phyloP scores from a whole-genome alignment of 2,113 vertebrate genomes.

The Sander vitreus region DNA sequence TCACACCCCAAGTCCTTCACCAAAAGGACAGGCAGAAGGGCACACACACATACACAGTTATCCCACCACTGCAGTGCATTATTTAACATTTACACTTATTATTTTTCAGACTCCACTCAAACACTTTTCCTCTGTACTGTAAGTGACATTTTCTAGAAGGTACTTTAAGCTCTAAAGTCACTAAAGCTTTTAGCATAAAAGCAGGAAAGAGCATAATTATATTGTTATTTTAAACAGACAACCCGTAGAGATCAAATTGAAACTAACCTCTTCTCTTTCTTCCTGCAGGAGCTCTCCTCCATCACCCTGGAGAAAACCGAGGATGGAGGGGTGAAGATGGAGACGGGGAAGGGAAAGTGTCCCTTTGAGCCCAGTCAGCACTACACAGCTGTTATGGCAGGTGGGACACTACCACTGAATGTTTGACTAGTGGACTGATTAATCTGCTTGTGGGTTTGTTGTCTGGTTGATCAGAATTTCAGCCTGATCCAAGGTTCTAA shows the following conservation, averaged over 20 bases:
- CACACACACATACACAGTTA: not conserved
- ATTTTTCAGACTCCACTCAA: slow-evolving; percentile 6
- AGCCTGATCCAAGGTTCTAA: not conserved
- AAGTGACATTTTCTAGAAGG: slow-evolving; percentile 8
- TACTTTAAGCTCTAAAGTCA: not conserved
- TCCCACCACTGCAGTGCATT: not conserved
- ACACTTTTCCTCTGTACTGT: not conserved
- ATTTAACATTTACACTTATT: not conserved
- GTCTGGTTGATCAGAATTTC: not conserved
- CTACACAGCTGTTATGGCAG: slow-evolving; percentile 90
- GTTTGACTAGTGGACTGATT: not conserved
- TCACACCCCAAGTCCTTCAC: slow-evolving; percentile 24
- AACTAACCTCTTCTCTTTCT: not conserved
- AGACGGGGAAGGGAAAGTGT: slow-evolving; percentile 90
- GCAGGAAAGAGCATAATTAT: slow-evolving; percentile 2
- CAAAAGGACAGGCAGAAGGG: slow-evolving; percentile 14
- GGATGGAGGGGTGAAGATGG: slow-evolving; percentile 80
- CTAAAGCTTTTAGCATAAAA: not conserved
- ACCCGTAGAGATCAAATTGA: not conserved
- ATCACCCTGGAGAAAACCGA: slow-evolving; percentile 84
- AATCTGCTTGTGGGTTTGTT: not conserved
- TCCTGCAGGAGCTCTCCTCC: slow-evolving; percentile 82
- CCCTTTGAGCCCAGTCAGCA: slow-evolving; percentile 91
- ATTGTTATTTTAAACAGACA: slow-evolving; percentile 7
- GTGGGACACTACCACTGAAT: slow-evolving; percentile 49